Evolutionary conservation across 2,888 invertebrate genomes (phyloP), one percentile per base, ranked within the genome.

Genomic region (Noctua pronuba): DNA sequence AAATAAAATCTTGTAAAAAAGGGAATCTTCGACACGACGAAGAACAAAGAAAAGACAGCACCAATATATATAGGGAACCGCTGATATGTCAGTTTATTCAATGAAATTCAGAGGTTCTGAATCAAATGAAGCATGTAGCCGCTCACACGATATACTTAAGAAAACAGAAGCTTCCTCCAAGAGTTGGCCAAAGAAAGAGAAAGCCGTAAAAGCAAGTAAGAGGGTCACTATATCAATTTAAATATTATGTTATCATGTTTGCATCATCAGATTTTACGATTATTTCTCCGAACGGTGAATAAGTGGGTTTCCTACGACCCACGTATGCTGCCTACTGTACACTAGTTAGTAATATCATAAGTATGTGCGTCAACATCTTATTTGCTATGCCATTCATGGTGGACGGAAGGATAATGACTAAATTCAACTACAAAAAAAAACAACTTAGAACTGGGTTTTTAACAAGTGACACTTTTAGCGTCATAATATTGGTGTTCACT

Each of bases 251-350:
- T 69, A 41, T 60, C 46, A 41, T 7, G 46, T 28, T 66, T 73
- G 8, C 62, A 77, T 75, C 62, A 72, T 58, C 60, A 16, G 13
- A 21, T 67, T 73, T 52, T 38, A 49, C n/a, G n/a, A 62, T 46
- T 16, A 70, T 77, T 78, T 84, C 83, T 46, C 58, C 75, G 83
- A 84, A 82, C n/a, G 38, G 46, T 84, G 84, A 84, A 67, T 86
- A 85, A 70, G 24, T 65, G 84, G 84, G 64, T 70, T 73, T 77
- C 77, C 83, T 31, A 31, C 31, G 21, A 24, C 21, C 24, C 28
- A 49, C 65, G 55, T 35, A 24, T n/a, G n/a, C 21, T 24, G 21
- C n/a, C n/a, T 44, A 21, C n/a, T 46, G n/a, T 18, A 18, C 8
- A n/a, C 18, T 55, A 11, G 21, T 52, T 55, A 35, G 28, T 10